Base-by-base conservation (phyloP, 2,888 invertebrate genomes). In the Cylloceria caligata region DNA sequence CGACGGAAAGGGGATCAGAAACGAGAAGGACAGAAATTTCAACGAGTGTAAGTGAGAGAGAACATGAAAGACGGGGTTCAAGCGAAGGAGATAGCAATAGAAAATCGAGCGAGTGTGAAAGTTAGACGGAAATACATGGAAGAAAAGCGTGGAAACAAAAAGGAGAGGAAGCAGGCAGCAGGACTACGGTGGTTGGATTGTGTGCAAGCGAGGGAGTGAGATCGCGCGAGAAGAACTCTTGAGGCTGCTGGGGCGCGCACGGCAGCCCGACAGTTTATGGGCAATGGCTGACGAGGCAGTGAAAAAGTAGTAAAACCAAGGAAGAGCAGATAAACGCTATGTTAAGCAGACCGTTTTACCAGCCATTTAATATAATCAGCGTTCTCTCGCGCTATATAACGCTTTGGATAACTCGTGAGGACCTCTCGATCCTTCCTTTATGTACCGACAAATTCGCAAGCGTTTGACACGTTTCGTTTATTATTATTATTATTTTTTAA, bases 281-380 rank as follows among this genome's bases (percentile, higher is more conserved):
- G 88, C 90, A 90, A 92, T 91, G 91, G 90, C 90, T 92, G 92
- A 92, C 92, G 92, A 92, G 92, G 92, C 90, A 91, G 92, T 92
- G 91, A 92, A 92, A 92, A 92, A 92, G 92, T 91, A 91, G 88
- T 92, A 92, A 92, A 92, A 92, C 90, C 88, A 87, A 91, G 90
- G 79, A 91, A 89, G 89, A 91, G 90, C 91, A 90, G 91, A 92
- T 92, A 92, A 92, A 92, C 91, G 92, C 90, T 92, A 92, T 92
- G 92, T 92, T 92, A 91, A 92, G 91, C 91, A 91, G 91, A 91
- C 90, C 91, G 88, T 92, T 92, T 92, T 91, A 92, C 90, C 92
- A 91, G 89, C 88, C 90, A 90, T 92, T 92, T 92, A 92, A 92
- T 92, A 92, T 92, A 92, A 92, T 92, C 92, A 91, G 90, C 88